phyloP scores from a whole-genome alignment of 2,888 invertebrate genomes.

The Apotomis betuletana region DNA sequence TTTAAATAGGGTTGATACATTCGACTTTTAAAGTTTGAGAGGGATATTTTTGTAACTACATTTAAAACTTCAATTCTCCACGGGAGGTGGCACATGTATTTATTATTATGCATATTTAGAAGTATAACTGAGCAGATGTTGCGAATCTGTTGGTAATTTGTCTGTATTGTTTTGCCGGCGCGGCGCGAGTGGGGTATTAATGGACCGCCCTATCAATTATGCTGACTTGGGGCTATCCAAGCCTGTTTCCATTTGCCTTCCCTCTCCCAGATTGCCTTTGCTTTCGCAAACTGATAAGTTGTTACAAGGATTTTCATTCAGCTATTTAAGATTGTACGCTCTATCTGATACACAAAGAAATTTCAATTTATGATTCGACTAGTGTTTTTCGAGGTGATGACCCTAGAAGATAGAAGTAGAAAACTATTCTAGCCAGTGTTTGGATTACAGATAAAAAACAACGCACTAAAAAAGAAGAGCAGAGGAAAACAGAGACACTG shows the following conservation, averaged over 20 bases:
- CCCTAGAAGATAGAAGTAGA: not conserved
- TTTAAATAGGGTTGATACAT: slow-evolving; percentile 17
- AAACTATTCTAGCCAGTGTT: not conserved
- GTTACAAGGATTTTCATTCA: slow-evolving; percentile 30
- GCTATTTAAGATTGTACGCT: slow-evolving; percentile 8
- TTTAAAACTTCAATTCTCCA: slow-evolving; percentile 18
- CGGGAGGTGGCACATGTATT: slow-evolving; percentile 23
- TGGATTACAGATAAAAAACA: not conserved
- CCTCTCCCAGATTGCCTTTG: slow-evolving; percentile 38
- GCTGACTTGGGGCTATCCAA: slow-evolving; percentile 39
- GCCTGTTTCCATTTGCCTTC: slow-evolving; percentile 36
- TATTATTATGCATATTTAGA: slow-evolving; percentile 13
- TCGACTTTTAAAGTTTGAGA: slow-evolving; percentile 5
- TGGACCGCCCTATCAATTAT: slow-evolving; percentile 41
- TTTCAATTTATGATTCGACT: not conserved
- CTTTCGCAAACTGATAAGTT: slow-evolving; percentile 35
- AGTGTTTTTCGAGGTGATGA: too few species aligned
- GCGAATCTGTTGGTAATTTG: slow-evolving; percentile 34
- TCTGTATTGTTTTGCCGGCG: slow-evolving; percentile 35
- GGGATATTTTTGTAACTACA: slow-evolving; percentile 3
- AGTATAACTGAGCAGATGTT: slow-evolving; percentile 27
- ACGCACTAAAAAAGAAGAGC: not conserved
- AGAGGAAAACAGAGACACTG: slow-evolving; percentile 4
- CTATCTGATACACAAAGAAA: not conserved
- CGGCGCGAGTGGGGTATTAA: slow-evolving; percentile 34